phyloP scores from a whole-genome alignment of 2,888 invertebrate genomes.

The Plusia festucae region DNA sequence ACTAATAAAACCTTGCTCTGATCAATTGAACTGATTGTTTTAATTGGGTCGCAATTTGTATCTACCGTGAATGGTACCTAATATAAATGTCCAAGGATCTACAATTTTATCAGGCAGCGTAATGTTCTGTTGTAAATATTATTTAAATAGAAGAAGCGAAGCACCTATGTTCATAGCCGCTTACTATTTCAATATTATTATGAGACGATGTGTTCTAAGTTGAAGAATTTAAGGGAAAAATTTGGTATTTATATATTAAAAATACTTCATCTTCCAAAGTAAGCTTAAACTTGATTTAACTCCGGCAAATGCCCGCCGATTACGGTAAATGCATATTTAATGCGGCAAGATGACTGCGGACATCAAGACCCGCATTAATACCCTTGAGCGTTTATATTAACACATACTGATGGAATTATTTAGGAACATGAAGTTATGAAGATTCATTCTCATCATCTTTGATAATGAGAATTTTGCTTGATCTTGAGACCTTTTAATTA shows the following conservation, averaged over 20 bases:
- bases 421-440: neutral
- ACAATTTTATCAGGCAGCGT: neutral
- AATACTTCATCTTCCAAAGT: neutral
- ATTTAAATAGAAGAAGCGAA: neutral
- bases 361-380: conserved; percentile 1
- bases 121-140: neutral
- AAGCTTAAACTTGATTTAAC: neutral
- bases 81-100: neutral
- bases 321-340: conserved; percentile 5
- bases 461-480: too few species aligned
- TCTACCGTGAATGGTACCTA: conserved; percentile 2
- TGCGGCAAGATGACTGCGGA: neutral
- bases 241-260: neutral
- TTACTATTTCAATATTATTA: too few species aligned
- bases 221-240: neutral
- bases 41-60: conserved; percentile 4
- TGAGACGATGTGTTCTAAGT: too few species aligned
- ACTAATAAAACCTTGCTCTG: conserved; percentile 3
- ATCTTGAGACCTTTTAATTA: neutral
- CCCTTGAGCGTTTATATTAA: conserved; percentile 6
- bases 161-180: too few species aligned
- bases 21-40: conserved; percentile 4
- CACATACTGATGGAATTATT: neutral
- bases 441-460: neutral
- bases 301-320: neutral